Conservation (phyloP, 2,888 invertebrate species). For the Drosophila nigricruria region DNA sequence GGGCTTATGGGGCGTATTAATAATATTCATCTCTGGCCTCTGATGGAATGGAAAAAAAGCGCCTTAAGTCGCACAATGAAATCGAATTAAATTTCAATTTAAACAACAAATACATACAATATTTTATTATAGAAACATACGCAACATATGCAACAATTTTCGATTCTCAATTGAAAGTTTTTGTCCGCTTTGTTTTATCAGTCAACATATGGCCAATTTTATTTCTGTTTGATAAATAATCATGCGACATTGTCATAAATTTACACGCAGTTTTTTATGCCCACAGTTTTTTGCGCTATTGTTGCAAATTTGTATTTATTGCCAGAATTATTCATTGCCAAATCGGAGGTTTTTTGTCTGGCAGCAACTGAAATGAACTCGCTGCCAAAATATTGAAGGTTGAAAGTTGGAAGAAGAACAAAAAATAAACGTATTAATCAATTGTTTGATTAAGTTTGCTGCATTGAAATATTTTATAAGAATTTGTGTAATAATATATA, state of each 20-base stretch:
- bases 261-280: background rate
- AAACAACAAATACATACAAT: constrained; percentile 1
- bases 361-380: background rate
- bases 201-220: constrained; percentile 8
- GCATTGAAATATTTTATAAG: background rate
- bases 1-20: constrained; percentile 78
- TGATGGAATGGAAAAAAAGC: constrained; percentile 12
- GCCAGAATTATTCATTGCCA: constrained; percentile 3
- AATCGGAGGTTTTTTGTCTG: background rate
- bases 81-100: constrained; percentile 76
- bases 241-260: constrained; percentile 25
- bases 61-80: constrained; percentile 50
- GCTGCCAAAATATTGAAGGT: constrained; percentile 1
- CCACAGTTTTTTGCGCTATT: background rate
- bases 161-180: constrained; percentile 15
- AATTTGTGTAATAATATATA: background rate
- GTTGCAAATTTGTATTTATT: constrained; percentile 19
- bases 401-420: background rate
- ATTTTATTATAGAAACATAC: background rate
- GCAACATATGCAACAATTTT: constrained; percentile 2
- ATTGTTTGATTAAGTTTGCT: background rate
- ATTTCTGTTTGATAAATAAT: constrained; percentile 18
- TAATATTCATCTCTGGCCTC: constrained; percentile 62
- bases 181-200: constrained; percentile 12
- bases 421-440: background rate